Evolutionary conservation across 2,888 invertebrate species (phyloP).

Genomic region (Formica aserva): DNA sequence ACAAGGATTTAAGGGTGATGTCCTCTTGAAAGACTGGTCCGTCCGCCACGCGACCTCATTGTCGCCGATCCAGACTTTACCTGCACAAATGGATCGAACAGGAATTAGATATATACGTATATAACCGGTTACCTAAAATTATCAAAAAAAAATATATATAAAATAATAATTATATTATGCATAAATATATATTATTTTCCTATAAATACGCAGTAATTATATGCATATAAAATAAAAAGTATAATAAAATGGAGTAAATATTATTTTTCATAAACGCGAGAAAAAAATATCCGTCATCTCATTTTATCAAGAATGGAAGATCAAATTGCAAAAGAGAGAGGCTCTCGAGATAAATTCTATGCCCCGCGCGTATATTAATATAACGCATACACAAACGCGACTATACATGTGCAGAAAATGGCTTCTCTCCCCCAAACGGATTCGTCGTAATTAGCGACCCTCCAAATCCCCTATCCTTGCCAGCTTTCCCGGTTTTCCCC

Average conservation of each 20-base stretch:
- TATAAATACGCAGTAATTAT: not conserved
- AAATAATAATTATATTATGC: not conserved
- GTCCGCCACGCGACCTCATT: constrained; percentile 84
- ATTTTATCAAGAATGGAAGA: constrained; percentile 58
- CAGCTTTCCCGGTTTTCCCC: constrained; percentile 80
- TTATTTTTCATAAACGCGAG: not conserved
- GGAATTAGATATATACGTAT: constrained; percentile 6
- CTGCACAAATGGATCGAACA: constrained; percentile 67
- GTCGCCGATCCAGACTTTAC: constrained; percentile 84
- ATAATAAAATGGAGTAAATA: not conserved
- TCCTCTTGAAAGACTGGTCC: constrained; percentile 82
- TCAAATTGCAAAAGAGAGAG: constrained; percentile 68
- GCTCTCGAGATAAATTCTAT: constrained; percentile 70
- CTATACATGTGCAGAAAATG: constrained; percentile 75
- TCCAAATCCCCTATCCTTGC: constrained; percentile 72
- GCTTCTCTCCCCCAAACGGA: constrained; percentile 76
- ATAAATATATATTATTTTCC: not conserved
- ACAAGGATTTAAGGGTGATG: constrained; percentile 79
- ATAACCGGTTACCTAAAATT: not conserved
- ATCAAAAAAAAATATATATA: not conserved
- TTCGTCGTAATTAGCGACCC: constrained; percentile 82
- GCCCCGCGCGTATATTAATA: constrained; percentile 74
- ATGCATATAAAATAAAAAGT: not conserved
- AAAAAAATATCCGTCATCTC: constrained; percentile 5
- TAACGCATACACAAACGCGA: constrained; percentile 59